Base-by-base conservation (phyloP, 2,113 vertebrate genomes). In the Colaptes auratus region DNA sequence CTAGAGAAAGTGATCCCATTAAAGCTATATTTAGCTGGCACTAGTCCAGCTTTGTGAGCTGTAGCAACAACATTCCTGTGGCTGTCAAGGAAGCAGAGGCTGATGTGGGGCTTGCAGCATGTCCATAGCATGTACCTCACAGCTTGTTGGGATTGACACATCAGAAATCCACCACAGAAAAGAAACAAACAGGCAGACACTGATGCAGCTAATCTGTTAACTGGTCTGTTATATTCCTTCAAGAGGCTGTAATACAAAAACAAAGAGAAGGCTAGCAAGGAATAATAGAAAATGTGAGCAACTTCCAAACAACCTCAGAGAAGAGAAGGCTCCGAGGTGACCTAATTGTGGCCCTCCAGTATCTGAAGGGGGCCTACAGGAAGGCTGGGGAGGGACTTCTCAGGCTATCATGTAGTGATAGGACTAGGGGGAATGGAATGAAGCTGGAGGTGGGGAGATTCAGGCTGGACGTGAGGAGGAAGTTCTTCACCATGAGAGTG, bases 11-110 rank as follows among this genome's bases (percentile, higher is more conserved):
- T 15, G 9, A 97, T 91, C 88, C 67, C 53, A 89, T 94, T 97
- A 96, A 96, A 83, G 75, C 33, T 87, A 52, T 86, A 86, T 79
- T 83, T 96, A 85, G 81, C 56, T 96, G 93, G 84, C 87, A 63
- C 18, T 71, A 67, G 53, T 72, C 67, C 93, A 97, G 76, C 44
- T 50, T 65, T 72, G n/a, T 55, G n/a, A 90, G 64, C 81, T 60
- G n/a, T 83, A 39, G 95, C 46, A 73, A n/a, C 67, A 31, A 17
- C 3, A 3, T 61, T 52, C 75, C 86, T 48, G 60, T 27, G 31
- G 13, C 65, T 80, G 53, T 79, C 59, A 76, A 60, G n/a, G 50
- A 84, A 92, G n/a, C 27, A 74, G 55, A 63, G 36, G 81, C 58
- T 58, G 60, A 35, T 59, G 73, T 36, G 67, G 31, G n/a, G 6